phyloP scores from a whole-genome alignment of 2,797 vertebrate genomes.

The Sebastes iracundus region DNA sequence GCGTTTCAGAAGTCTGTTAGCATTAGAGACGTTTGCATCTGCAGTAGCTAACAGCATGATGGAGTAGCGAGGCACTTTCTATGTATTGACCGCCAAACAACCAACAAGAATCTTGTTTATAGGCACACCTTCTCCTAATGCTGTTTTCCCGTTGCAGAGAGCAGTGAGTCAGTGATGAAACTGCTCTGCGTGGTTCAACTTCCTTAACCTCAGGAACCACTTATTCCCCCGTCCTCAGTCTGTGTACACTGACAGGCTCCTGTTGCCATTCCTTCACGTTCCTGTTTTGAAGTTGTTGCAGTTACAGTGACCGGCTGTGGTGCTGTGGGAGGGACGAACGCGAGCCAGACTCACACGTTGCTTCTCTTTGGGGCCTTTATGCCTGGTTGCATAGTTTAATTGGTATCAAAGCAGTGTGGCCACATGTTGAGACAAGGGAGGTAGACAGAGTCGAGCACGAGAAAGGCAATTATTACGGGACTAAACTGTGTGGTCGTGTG shows the following conservation, averaged over 20 bases:
- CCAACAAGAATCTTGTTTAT: slow-evolving; percentile 14
- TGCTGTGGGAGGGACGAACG: slow-evolving; percentile 16
- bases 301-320: not conserved
- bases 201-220: slow-evolving; percentile 40
- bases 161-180: slow-evolving; percentile 28
- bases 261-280: slow-evolving; percentile 17
- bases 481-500: not conserved
- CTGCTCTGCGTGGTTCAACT: slow-evolving; percentile 7
- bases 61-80: not conserved
- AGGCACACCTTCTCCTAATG: slow-evolving; percentile 1
- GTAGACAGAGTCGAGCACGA: slow-evolving; percentile 38
- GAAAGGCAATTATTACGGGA: slow-evolving; percentile 41
- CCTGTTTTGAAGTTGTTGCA: slow-evolving; percentile 40
- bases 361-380: slow-evolving; percentile 1
- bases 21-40: not conserved
- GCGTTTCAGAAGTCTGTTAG: not conserved
- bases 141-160: slow-evolving; percentile 16
- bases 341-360: slow-evolving; percentile 1
- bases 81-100: slow-evolving; percentile 12
- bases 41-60: not conserved
- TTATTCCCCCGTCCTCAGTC: slow-evolving; percentile 16
- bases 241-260: slow-evolving; percentile 14
- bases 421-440: slow-evolving; percentile 50
- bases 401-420: slow-evolving; percentile 50
- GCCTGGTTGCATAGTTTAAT: slow-evolving; percentile 54